These are phyloP conservation scores for Garra rufa DNA, from an alignment of 2,113 vertebrate genomes.

Conservation along the genomic window DNA sequence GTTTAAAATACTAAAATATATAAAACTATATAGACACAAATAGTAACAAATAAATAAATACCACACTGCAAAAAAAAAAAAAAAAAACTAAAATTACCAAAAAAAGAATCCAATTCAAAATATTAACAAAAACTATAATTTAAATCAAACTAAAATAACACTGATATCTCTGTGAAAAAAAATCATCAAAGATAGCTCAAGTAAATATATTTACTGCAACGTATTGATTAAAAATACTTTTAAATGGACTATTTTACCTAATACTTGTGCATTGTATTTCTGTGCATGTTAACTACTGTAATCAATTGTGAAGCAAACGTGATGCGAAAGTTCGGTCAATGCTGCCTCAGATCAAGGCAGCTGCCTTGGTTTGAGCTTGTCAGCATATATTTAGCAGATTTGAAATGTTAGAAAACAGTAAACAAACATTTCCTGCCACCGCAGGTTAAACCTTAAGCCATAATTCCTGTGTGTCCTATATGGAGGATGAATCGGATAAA, in stretches of 20 bases:
- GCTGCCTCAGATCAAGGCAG: not conserved
- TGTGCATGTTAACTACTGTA: not conserved
- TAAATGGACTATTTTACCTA: not conserved
- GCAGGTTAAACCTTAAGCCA: conserved; percentile 1
- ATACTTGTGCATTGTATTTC: not conserved
- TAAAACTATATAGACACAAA: too few relatives aligned
- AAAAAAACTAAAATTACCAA: too few relatives aligned
- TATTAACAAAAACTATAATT: too few relatives aligned
- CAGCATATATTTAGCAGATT: conserved; percentile 16
- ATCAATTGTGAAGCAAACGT: not conserved
- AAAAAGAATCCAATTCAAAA: too few relatives aligned
- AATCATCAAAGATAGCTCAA: not conserved
- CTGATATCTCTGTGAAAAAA: too few relatives aligned
- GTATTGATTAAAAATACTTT: not conserved
- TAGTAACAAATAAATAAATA: too few relatives aligned
- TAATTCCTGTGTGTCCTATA: conserved; percentile 16
- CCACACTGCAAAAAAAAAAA: too few relatives aligned
- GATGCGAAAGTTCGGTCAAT: not conserved
- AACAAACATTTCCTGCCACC: conserved; percentile 16
- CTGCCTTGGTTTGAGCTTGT: not conserved
- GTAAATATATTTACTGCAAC: not conserved
- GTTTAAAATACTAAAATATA: too few relatives aligned
- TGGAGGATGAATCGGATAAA: conserved; percentile 12
- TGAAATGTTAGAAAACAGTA: conserved; percentile 12
- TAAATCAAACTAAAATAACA: too few relatives aligned